A percentile compares a stretch with the other conserved stretches of the same genome.
These are phyloP conservation scores for Trachelus iudaicus DNA, from an alignment of 2,888 invertebrate genomes.

Conservation along the genomic window DNA sequence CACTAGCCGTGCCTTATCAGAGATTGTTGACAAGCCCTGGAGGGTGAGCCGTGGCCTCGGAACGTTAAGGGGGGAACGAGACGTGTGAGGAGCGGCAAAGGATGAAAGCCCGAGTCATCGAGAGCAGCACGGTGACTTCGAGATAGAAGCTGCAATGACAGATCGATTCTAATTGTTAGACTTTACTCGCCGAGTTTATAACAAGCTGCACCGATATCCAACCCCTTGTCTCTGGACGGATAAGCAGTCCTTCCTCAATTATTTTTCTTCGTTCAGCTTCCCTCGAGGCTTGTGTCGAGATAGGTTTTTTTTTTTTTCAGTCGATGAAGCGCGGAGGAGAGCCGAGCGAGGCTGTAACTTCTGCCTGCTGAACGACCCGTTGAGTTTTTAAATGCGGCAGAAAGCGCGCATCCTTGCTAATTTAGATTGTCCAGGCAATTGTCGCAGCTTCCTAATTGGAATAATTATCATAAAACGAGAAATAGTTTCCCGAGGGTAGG, in stretches of 20 bases:
- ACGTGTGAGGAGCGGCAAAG: neutral
- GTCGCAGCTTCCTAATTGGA: neutral
- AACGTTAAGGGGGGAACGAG: neutral
- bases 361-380: neutral
- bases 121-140: neutral
- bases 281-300: neutral
- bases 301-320: neutral
- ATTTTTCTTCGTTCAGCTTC: neutral
- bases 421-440: neutral
- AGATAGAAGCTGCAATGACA: conserved; percentile 23
- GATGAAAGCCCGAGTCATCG: neutral
- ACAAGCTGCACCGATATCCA: neutral
- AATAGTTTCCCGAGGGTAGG: neutral
- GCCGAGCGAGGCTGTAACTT: neutral
- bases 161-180: conserved; percentile 38
- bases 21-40: conserved; percentile 41
- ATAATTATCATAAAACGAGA: neutral
- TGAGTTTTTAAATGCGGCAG: neutral
- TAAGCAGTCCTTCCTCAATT: neutral
- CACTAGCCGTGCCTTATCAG: conserved; percentile 54
- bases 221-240: neutral
- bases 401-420: neutral
- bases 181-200: neutral
- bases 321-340: neutral
- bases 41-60: conserved; percentile 8